Percentiles rank a stretch among this genome's conserved stretches.
Conservation (phyloP, 2,113 vertebrate genomes). For the Hippocampus comes region DNA sequence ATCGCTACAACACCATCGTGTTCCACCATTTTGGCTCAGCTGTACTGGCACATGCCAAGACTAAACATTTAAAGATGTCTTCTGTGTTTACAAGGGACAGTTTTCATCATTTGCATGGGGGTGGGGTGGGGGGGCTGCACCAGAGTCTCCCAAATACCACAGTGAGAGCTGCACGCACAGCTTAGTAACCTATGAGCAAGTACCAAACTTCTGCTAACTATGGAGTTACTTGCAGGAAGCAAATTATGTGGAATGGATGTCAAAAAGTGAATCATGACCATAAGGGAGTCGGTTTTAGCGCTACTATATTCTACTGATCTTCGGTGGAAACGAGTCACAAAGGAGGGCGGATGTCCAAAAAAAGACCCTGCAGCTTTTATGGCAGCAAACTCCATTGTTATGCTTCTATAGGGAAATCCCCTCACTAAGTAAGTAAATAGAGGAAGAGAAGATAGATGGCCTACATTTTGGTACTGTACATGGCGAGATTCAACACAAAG, state of each 20-base stretch:
- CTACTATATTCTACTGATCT: not conserved
- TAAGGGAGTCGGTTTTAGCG: not conserved
- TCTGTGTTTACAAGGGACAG: too few species aligned
- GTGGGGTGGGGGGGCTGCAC: not conserved
- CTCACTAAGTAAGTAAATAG: not conserved
- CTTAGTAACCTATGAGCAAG: not conserved
- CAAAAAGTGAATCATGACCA: not conserved
- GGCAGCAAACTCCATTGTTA: conserved; percentile 18
- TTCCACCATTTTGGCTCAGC: not conserved
- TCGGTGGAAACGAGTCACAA: not conserved
- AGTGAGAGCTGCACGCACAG: not conserved
- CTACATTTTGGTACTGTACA: conserved; percentile 25
- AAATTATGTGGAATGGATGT: not conserved
- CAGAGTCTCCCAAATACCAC: not conserved
- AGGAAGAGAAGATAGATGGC: conserved; percentile 5
- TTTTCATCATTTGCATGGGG: not conserved
- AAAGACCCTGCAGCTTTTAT: conserved; percentile 4
- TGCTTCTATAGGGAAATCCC: conserved; percentile 47
- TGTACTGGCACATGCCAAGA: not conserved
- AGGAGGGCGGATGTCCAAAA: not conserved
- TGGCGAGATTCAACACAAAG: conserved; percentile 28
- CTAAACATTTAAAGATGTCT: not conserved
- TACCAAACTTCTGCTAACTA: not conserved
- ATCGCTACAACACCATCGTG: not conserved
- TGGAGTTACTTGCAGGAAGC: not conserved